phyloP scores from a whole-genome alignment of 2,797 vertebrate genomes.

The Sphaeramia orbicularis region DNA sequence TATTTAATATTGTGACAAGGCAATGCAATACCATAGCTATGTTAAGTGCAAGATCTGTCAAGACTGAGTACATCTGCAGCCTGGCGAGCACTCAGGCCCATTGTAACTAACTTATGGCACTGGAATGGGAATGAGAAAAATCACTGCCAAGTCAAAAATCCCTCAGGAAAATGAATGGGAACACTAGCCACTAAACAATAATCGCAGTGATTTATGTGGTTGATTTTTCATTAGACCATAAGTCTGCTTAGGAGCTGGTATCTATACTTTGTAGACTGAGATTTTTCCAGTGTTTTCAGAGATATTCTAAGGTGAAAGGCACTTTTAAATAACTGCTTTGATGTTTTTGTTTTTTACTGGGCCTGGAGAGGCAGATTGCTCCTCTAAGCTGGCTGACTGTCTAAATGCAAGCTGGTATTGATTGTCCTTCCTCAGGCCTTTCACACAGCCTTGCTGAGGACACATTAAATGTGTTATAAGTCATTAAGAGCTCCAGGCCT shows the following conservation, averaged over 20 bases:
- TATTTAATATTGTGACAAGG: no score
- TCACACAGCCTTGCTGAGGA: slow-evolving; percentile 75
- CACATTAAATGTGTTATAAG: slow-evolving; percentile 82
- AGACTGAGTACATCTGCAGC: no score
- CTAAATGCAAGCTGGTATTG: slow-evolving; percentile 76
- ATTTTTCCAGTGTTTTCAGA: slow-evolving; percentile 32
- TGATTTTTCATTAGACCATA: slow-evolving; percentile 14
- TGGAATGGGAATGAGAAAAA: slow-evolving; percentile 14
- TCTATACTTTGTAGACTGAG: neutral
- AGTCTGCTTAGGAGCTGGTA: slow-evolving; percentile 3
- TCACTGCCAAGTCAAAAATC: slow-evolving; percentile 10
- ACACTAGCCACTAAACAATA: neutral
- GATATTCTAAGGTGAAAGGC: slow-evolving; percentile 37
- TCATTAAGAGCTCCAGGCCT: slow-evolving; percentile 75
- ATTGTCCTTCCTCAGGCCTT: slow-evolving; percentile 76
- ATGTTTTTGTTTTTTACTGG: slow-evolving; percentile 57
- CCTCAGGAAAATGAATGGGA: slow-evolving; percentile 22
- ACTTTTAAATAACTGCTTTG: slow-evolving; percentile 56
- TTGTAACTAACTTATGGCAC: no score
- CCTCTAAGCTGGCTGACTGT: slow-evolving; percentile 71
- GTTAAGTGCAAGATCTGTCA: no score
- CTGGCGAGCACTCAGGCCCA: no score
- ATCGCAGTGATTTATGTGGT: slow-evolving; percentile 2
- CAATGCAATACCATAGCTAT: no score
- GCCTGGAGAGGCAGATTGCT: slow-evolving; percentile 60